Evolutionary conservation across 2,113 vertebrate species (phyloP).

Genomic region (Neomonachus schauinslandi): DNA sequence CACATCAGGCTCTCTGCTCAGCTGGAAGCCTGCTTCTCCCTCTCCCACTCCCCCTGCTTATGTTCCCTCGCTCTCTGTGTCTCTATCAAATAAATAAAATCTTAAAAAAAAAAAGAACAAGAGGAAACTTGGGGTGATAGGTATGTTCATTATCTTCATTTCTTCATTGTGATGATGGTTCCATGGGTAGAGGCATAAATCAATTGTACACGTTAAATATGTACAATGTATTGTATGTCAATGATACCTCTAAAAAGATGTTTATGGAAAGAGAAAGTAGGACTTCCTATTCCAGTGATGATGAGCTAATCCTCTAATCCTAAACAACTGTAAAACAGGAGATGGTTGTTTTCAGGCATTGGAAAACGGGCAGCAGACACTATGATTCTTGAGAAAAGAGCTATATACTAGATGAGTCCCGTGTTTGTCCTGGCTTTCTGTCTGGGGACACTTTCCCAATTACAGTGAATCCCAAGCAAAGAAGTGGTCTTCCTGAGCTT

Average conservation of each 20-base stretch:
- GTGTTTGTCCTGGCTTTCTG: not conserved
- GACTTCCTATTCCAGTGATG: not conserved
- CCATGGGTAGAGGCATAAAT: not conserved
- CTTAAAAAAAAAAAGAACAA: not conserved
- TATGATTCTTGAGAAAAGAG: not conserved
- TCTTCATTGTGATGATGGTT: not conserved
- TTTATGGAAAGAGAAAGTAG: not conserved
- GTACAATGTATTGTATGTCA: not conserved
- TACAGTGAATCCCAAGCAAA: not conserved
- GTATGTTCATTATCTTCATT: not conserved
- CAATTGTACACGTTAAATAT: not conserved
- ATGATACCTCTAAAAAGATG: not conserved
- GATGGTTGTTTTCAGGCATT: not conserved
- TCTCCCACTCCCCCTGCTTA: too few relatives aligned
- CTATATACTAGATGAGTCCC: not conserved
- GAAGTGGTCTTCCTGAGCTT: not conserved
- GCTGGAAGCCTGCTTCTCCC: too few relatives aligned
- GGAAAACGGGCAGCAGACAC: not conserved
- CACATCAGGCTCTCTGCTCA: too few relatives aligned
- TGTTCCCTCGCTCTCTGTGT: too few relatives aligned
- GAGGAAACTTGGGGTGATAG: not conserved
- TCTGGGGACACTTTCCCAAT: not conserved
- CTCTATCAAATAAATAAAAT: too few relatives aligned
- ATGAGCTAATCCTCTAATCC: conserved; percentile 4
- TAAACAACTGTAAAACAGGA: not conserved